phyloP scores from a whole-genome alignment of 2,113 vertebrate species.

The Myotis lucifugus region DNA sequence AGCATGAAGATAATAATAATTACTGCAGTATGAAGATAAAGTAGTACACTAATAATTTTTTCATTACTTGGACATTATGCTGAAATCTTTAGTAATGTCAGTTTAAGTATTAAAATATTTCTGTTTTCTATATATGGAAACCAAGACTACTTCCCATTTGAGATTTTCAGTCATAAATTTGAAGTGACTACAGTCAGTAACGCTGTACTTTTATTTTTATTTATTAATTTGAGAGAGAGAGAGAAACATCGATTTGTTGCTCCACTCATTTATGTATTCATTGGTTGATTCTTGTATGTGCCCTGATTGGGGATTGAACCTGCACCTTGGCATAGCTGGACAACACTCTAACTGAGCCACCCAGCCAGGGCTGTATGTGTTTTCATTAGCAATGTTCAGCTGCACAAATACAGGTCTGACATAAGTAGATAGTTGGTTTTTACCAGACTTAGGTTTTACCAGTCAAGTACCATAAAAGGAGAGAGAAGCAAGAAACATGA shows the following conservation, averaged over 20 bases:
- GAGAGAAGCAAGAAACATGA: not conserved
- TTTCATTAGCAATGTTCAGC: not conserved
- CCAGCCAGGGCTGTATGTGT: not conserved
- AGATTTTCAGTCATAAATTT: slow-evolving; percentile 19
- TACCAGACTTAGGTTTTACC: not conserved
- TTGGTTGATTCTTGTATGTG: too few relatives aligned
- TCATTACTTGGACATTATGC: not conserved
- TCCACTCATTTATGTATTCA: too few relatives aligned
- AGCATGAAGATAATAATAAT: not conserved
- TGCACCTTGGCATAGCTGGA: too few relatives aligned
- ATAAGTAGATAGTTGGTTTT: not conserved
- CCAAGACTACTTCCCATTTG: not conserved
- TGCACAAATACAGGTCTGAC: not conserved
- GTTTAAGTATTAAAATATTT: not conserved
- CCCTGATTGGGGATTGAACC: too few relatives aligned
- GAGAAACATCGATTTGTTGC: too few relatives aligned
- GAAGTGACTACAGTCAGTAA: not conserved
- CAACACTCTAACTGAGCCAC: too few relatives aligned
- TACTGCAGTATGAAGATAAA: not conserved
- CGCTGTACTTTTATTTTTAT: not conserved
- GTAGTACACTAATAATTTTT: not conserved
- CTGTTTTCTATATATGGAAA: not conserved
- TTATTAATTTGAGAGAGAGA: too few relatives aligned
- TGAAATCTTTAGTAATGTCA: not conserved
- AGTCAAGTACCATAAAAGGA: not conserved